Evolutionary conservation across 53 echinoderm and acorn worm species (phyloP), one percentile per base, ranked within the genome.

Genomic region (Holothuria leucospilota): DNA sequence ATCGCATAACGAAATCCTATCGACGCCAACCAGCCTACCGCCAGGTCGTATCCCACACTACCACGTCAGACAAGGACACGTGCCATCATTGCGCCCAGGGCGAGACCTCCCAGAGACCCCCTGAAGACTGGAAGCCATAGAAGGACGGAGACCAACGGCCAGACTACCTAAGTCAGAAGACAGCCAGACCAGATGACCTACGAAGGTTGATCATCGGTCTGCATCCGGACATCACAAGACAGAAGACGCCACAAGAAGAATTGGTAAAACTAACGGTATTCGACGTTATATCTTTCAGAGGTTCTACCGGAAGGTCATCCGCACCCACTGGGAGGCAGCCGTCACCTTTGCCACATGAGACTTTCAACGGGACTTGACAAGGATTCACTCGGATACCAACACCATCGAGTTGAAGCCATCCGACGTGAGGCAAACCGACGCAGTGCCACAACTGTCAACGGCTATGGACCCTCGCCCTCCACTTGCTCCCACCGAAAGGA

Each of bases 391-490:
- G 21, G 20, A 5, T 21, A 27, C 5, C 20, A 27, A 6, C 42
- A 24, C 6, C 58, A 78, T 56, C 20, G 23, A 9, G 51, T 78
- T 13, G 78, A 78, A 53, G 21, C 9, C 0, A 12, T 71, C 39
- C 9, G 21, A 39, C 11, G 13, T 0, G 13, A 13, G 18, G 39
- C 39, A 18, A 14, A 3, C 6, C 40, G 12, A 52, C 29, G 21
- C 78, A 78, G 28, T 78, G 78, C 30, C 53, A 78, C 59, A 78
- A 78, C 56, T 78, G 78, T 15, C 78, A 78, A 29, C 20, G n/a
- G 28, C n/a, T 71, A n/a, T 16, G 78, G 53, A 27, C 78, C 51
- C 58, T 52, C 10, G 0, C 21, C 78, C n/a, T 4, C 53, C 8
- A 40, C 21, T 2, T 78, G 78, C 53, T 52, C 29, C 4, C 56